Conservation (phyloP, 2,888 invertebrate species). For the Antitype chi region DNA sequence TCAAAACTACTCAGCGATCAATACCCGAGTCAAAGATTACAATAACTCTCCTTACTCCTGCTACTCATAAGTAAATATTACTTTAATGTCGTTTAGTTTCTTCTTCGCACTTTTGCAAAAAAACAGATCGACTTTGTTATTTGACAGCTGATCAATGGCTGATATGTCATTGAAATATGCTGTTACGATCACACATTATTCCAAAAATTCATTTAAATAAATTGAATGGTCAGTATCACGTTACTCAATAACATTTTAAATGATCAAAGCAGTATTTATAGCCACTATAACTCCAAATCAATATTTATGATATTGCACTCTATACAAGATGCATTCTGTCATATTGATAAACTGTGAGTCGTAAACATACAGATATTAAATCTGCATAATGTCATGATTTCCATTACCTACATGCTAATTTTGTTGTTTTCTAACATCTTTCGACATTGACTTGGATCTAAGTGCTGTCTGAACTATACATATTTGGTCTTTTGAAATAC, state of each 20-base stretch:
- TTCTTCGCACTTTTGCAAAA: background rate
- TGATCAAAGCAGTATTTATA: constrained; percentile 2
- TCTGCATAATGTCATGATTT: constrained; percentile 42
- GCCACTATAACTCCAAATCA: constrained; percentile 21
- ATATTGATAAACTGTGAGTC: constrained; percentile 31
- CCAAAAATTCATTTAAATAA: constrained; percentile 1
- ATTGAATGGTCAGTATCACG: background rate
- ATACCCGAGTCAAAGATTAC: too few species aligned
- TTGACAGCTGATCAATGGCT: background rate
- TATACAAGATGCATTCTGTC: constrained; percentile 48
- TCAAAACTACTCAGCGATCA: background rate
- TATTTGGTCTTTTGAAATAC: constrained; percentile 36
- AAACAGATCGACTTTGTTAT: background rate
- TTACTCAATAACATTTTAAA: constrained; percentile 17
- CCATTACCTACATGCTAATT: constrained; percentile 36
- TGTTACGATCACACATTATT: background rate
- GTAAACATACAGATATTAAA: constrained; percentile 19
- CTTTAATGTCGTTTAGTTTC: background rate
- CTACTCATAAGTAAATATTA: background rate
- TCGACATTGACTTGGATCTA: constrained; percentile 29
- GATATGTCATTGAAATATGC: background rate
- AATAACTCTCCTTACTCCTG: background rate
- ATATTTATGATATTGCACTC: constrained; percentile 48
- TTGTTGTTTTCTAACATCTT: constrained; percentile 29
- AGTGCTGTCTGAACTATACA: constrained; percentile 7